A percentile compares a stretch with the other conserved stretches of the same genome.
Conservation (phyloP, 2,113 vertebrate genomes). For the Menura novaehollandiae region DNA sequence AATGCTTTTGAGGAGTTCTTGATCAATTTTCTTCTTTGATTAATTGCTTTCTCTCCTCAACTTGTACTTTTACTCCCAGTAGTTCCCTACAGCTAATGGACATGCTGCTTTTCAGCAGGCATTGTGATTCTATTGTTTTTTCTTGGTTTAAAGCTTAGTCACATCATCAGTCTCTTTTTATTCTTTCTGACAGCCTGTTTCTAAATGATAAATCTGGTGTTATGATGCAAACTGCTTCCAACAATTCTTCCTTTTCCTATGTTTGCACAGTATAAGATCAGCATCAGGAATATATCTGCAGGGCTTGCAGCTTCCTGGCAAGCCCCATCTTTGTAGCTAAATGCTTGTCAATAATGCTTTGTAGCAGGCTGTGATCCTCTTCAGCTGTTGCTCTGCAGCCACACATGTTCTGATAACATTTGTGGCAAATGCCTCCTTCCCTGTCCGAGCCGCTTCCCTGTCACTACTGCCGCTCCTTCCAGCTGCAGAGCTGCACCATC, state of each 20-base stretch:
- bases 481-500: background rate
- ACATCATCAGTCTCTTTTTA: background rate
- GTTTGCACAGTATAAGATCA: background rate
- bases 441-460: background rate
- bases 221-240: background rate
- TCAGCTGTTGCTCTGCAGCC: background rate
- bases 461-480: background rate
- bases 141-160: background rate
- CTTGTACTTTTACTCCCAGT: background rate
- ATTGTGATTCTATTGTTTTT: background rate
- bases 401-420: background rate
- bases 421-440: background rate
- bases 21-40: background rate
- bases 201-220: background rate
- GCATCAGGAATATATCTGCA: background rate
- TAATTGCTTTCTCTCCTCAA: background rate
- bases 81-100: background rate
- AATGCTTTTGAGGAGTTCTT: background rate
- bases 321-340: background rate
- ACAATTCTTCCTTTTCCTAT: background rate
- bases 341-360: background rate
- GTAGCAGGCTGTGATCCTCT: background rate
- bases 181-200: background rate
- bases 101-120: background rate
- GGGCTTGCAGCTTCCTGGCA: background rate